Percentiles rank a stretch among this genome's conserved stretches.
Evolutionary conservation across 2,797 vertebrate genomes (phyloP).

Genomic region (Acipenser transmontanus): DNA sequence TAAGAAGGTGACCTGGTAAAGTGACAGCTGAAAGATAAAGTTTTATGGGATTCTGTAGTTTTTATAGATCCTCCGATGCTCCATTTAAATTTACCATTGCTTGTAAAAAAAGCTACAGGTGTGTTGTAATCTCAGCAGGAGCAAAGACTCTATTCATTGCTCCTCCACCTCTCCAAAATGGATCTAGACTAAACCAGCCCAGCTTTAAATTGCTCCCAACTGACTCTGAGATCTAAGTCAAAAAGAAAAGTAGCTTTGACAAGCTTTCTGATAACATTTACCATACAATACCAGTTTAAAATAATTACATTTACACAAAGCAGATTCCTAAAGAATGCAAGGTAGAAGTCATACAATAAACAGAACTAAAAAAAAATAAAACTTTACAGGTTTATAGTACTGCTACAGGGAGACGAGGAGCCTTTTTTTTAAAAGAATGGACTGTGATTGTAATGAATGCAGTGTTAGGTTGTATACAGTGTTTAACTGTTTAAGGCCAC

Average conservation of each 20-base stretch:
- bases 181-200: too few species aligned
- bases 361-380: constrained; percentile 15
- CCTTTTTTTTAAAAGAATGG: constrained; percentile 24
- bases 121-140: too few species aligned
- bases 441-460: constrained; percentile 32
- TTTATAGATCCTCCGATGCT: too few species aligned
- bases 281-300: constrained; percentile 35
- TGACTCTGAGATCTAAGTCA: background rate
- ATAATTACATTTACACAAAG: constrained; percentile 35
- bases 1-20: too few species aligned
- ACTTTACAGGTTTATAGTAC: constrained; percentile 18
- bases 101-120: too few species aligned
- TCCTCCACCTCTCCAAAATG: too few species aligned
- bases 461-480: constrained; percentile 15
- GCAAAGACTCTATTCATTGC: too few species aligned
- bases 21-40: too few species aligned
- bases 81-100: too few species aligned
- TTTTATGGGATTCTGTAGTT: too few species aligned
- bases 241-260: background rate
- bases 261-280: constrained; percentile 3
- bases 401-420: constrained; percentile 19
- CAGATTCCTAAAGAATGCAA: constrained; percentile 9
- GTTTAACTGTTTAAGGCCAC: constrained; percentile 21
- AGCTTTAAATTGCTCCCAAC: too few species aligned
- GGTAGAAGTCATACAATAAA: background rate